These are phyloP conservation scores for Oxyura jamaicensis DNA, from an alignment of 2,113 vertebrate species.

Conservation along the genomic window DNA sequence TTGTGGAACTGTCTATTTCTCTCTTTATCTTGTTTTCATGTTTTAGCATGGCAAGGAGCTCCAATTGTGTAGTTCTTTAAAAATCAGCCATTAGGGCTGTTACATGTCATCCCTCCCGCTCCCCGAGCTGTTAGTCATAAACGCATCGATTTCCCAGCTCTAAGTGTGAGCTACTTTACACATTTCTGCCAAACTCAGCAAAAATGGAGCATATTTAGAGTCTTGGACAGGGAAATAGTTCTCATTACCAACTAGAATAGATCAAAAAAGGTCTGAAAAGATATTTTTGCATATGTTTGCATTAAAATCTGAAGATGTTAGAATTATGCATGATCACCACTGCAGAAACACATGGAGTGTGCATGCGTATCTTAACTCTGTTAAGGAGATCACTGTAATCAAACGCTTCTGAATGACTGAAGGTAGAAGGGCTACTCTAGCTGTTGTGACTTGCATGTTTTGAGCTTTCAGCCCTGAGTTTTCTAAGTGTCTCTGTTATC, in stretches of 20 bases:
- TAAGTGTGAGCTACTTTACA: background rate
- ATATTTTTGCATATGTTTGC: background rate
- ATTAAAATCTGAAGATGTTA: background rate
- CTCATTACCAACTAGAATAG: background rate
- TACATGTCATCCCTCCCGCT: background rate
- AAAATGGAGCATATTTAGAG: background rate
- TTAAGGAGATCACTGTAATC: background rate
- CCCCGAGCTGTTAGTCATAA: background rate
- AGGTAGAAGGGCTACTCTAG: background rate
- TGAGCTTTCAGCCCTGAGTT: background rate
- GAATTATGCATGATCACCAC: background rate
- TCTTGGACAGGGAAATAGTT: background rate
- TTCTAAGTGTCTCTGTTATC: background rate
- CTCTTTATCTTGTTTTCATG: background rate
- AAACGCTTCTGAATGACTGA: background rate
- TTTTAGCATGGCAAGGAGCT: background rate
- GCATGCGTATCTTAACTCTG: background rate
- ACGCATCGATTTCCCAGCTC: background rate
- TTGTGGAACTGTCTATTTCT: background rate
- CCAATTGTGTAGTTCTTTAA: background rate
- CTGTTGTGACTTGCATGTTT: background rate
- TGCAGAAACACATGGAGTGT: background rate
- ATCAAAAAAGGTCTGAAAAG: background rate
- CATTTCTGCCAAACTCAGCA: background rate
- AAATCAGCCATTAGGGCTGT: background rate